These are phyloP conservation scores for Spodoptera frugiperda DNA, from an alignment of 1,140 invertebrate species.

Conservation along the genomic window DNA sequence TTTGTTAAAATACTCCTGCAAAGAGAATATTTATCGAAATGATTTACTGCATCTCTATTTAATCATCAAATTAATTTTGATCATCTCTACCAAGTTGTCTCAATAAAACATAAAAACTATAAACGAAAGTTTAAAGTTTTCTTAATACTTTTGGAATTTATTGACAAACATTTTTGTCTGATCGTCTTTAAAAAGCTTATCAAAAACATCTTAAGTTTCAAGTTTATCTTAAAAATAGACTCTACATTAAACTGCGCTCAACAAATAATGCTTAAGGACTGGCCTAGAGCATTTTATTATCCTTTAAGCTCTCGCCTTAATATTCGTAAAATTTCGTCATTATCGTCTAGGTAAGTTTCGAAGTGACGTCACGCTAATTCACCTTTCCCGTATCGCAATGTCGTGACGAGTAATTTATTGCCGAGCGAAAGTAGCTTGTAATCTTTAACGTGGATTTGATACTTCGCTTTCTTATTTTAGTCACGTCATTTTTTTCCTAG, in stretches of 20 bases:
- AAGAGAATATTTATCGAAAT: background rate
- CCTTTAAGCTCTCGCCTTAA: conserved; percentile 7
- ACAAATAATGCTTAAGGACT: background rate
- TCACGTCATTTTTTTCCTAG: background rate
- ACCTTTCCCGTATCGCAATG: conserved; percentile 5
- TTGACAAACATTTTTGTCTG: too few species aligned
- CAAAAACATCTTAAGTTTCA: too few species aligned
- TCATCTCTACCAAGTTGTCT: too few species aligned
- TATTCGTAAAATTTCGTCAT: conserved; percentile 28
- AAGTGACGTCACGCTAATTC: conserved; percentile 30
- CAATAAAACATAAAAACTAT: too few species aligned
- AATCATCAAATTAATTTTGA: too few species aligned
- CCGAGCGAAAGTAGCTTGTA: conserved; percentile 26
- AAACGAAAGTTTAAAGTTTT: too few species aligned
- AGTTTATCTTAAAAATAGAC: too few species aligned
- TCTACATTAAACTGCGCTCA: background rate
- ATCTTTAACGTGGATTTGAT: conserved; percentile 37
- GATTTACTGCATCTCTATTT: too few species aligned
- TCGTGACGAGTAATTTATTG: conserved; percentile 21
- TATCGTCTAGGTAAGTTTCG: conserved; percentile 27
- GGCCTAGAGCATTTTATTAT: background rate
- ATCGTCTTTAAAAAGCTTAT: too few species aligned
- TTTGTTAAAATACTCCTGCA: background rate
- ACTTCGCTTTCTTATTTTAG: background rate
- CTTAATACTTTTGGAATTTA: too few species aligned